Evolutionary conservation across 2,113 vertebrate genomes (phyloP), one percentile per base, ranked within the genome.

Genomic region (Cyphomyrus discorhynchus): DNA sequence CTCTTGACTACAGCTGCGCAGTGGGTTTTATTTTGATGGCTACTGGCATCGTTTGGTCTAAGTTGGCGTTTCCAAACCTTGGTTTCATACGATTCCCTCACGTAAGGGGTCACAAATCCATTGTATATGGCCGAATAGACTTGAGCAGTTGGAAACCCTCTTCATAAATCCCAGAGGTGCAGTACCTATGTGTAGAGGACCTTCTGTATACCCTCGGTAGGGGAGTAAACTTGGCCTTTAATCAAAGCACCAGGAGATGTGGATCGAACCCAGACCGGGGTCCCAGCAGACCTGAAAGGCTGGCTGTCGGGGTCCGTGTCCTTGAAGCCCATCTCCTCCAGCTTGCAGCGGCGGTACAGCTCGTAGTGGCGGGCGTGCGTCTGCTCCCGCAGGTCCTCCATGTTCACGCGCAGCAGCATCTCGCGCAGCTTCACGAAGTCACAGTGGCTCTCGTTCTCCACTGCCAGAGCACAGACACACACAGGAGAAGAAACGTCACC

Each of bases 261-360:
- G n/a, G 77, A 45, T 42, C 0, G 9, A 49, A 35, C 27, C 11
- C 56, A 7, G 24, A 24, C 52, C 3, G 31, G 21, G 24, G 47
- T 35, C 6, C 21, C n/a, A 1, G 19, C 35, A 24, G 89, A 99
- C 98, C 98, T 99, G 96, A 99, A 98, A 0, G 98, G 98, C 93
- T 99, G 97, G 93, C 95, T 98, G 95, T 99, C 98, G 0, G 98
- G 98, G 24, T 99, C 98, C 0, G 98, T 99, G 93, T 99, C 98
- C 94, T 98, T 99, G 94, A 99, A 99, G 87, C 98, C 98, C 98
- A 99, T 99, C 95, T 99, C 98, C 91, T 99, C 98, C 92, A 99
- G 94, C 6, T 99, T 99, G 93, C 98, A 99, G 93, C 98, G 95
- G 15, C 98, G 93, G 95, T 99, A 99, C 19, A 99, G 96, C 95